A percentile compares a stretch with the other conserved stretches of the same genome.
phyloP scores from a whole-genome alignment of 2,113 vertebrate species.

The Phylloscopus trochilus region DNA sequence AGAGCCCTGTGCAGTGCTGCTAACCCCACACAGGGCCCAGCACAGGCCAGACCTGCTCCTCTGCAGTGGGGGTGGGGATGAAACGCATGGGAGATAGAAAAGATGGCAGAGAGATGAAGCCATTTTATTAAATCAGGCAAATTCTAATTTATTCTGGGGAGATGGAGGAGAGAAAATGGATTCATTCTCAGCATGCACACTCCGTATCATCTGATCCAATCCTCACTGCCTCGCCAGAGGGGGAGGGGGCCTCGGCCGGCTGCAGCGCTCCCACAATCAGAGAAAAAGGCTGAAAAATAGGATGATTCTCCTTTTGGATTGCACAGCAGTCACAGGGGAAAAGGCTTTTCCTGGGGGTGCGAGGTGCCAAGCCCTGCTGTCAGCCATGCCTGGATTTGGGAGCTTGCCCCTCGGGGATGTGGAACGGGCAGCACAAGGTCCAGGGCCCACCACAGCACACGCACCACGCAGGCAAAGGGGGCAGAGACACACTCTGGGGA shows the following conservation, averaged over 20 bases:
- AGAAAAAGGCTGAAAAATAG: constrained; percentile 8
- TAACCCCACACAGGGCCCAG: background rate
- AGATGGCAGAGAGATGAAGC: constrained; percentile 80
- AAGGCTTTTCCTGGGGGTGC: background rate
- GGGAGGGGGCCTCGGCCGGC: background rate
- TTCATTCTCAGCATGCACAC: constrained; percentile 63
- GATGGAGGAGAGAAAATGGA: constrained; percentile 70
- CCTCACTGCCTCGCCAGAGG: constrained; percentile 16
- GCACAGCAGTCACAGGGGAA: background rate
- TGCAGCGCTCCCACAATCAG: background rate
- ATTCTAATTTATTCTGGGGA: constrained; percentile 77
- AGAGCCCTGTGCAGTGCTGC: background rate
- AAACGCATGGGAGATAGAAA: constrained; percentile 75
- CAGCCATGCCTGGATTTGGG: background rate
- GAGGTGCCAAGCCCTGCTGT: background rate
- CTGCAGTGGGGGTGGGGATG: constrained; percentile 32
- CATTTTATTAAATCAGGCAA: constrained; percentile 96
- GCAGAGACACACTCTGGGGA: background rate
- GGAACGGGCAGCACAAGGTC: background rate
- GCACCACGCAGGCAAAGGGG: fast-evolving
- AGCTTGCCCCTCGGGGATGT: background rate
- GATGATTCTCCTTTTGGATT: background rate
- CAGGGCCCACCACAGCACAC: background rate
- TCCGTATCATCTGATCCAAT: constrained; percentile 57
- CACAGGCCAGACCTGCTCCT: background rate